phyloP scores from a whole-genome alignment of 2,888 invertebrate species.

The Stomorhina lunata region DNA sequence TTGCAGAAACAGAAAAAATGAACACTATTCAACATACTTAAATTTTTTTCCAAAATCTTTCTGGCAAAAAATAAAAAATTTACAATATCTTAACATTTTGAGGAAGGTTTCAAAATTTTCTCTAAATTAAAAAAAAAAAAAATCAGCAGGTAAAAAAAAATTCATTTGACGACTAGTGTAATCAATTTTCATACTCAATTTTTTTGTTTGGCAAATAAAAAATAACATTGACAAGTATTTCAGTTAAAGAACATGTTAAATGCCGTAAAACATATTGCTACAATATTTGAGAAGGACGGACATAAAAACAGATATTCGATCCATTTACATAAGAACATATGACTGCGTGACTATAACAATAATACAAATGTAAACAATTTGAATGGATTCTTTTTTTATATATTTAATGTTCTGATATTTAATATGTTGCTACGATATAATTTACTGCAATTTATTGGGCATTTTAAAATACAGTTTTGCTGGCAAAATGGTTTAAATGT shows the following conservation, averaged over 20 bases:
- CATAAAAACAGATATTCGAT: background rate
- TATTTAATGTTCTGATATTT: conserved; percentile 25
- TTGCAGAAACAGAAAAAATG: background rate
- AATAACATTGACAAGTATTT: conserved; percentile 20
- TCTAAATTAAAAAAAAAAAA: too few species aligned
- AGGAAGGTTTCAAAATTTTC: too few species aligned
- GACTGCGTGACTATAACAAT: background rate
- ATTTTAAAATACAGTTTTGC: background rate
- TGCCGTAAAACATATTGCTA: conserved; percentile 28
- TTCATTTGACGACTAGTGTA: too few species aligned
- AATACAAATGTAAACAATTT: background rate
- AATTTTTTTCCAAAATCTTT: too few species aligned
- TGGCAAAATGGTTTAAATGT: too few species aligned
- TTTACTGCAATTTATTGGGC: background rate
- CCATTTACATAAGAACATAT: background rate
- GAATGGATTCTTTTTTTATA: background rate
- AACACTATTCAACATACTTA: conserved; percentile 9
- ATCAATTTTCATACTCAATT: conserved; percentile 19
- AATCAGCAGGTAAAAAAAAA: too few species aligned
- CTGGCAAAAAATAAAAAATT: too few species aligned
- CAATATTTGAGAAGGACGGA: background rate
- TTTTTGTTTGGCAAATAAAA: background rate
- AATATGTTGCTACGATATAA: conserved; percentile 41
- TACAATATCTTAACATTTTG: too few species aligned
- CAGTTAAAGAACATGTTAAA: conserved; percentile 38